Percentiles rank a stretch among this genome's conserved stretches.
Conservation (phyloP, 2,113 vertebrate genomes). For the Grus americana region DNA sequence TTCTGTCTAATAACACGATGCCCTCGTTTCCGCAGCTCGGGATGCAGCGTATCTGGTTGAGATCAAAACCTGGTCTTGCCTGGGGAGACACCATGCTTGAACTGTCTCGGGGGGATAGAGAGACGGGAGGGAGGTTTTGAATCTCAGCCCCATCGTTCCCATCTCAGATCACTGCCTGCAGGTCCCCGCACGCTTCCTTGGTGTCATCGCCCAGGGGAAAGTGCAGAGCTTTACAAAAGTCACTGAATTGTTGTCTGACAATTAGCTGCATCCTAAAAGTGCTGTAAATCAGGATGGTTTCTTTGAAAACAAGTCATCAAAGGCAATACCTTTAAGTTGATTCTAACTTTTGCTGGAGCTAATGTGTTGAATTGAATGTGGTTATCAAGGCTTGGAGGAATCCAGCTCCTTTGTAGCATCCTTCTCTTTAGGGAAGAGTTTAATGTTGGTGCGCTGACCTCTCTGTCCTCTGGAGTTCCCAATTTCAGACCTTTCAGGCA, state of each 20-base stretch:
- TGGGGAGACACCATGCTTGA: not conserved
- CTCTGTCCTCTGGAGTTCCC: not conserved
- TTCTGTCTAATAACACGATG: not conserved
- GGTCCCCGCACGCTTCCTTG: rapidly evolving
- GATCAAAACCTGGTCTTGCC: not conserved
- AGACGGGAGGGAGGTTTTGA: not conserved
- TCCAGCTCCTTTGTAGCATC: not conserved
- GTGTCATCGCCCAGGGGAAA: not conserved
- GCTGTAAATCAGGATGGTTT: not conserved
- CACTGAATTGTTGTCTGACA: not conserved
- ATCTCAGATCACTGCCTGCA: not conserved
- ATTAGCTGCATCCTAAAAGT: not conserved
- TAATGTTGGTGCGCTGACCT: not conserved
- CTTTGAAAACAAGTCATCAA: not conserved
- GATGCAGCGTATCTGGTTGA: not conserved
- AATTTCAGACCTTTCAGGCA: not conserved
- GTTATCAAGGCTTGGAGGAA: not conserved
- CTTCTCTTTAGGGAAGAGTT: not conserved
- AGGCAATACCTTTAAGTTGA: not conserved
- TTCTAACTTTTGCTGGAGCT: not conserved
- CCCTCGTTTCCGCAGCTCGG: not conserved
- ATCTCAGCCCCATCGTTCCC: not conserved
- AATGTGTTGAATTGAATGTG: not conserved
- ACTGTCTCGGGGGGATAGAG: rapidly evolving
- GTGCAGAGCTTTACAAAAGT: not conserved